phyloP scores from a whole-genome alignment of 2,797 vertebrate genomes.

The Sebastes nivosus region DNA sequence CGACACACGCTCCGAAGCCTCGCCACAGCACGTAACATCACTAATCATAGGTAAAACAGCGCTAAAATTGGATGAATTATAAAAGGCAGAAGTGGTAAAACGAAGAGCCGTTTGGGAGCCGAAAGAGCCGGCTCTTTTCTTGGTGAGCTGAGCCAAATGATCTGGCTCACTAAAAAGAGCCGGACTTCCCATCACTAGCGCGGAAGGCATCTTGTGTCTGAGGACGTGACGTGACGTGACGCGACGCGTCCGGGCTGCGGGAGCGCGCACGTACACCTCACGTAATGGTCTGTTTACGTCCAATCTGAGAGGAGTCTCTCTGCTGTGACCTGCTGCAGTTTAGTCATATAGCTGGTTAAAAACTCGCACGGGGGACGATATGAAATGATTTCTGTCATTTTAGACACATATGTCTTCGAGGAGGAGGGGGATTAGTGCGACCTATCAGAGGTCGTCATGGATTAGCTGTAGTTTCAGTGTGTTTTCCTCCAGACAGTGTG shows the following conservation, averaged over 20 bases:
- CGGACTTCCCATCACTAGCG: slow-evolving; percentile 1
- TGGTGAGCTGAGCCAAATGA: too few species aligned
- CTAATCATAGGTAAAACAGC: too few species aligned
- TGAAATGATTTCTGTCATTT: slow-evolving; percentile 14
- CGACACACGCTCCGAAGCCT: too few species aligned
- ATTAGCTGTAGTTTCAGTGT: slow-evolving; percentile 45
- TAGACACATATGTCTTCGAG: neutral
- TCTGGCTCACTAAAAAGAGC: too few species aligned
- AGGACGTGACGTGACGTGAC: slow-evolving; percentile 7
- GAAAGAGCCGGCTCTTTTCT: too few species aligned
- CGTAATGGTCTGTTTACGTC: slow-evolving; percentile 69
- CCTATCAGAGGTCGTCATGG: slow-evolving; percentile 52
- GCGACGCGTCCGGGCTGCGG: neutral
- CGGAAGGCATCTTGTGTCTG: slow-evolving; percentile 60
- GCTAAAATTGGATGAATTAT: too few species aligned
- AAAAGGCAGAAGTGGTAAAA: too few species aligned
- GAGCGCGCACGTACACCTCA: slow-evolving; percentile 43
- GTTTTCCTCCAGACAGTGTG: slow-evolving; percentile 41
- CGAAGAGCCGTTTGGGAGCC: too few species aligned
- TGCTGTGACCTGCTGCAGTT: slow-evolving; percentile 56
- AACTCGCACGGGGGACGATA: slow-evolving; percentile 14
- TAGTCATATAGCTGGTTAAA: slow-evolving; percentile 30
- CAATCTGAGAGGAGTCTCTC: slow-evolving; percentile 34
- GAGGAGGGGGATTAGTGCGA: slow-evolving; percentile 15
- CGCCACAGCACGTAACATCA: too few species aligned